Percentiles rank a stretch among this genome's conserved stretches.
These are phyloP conservation scores for Platynereis dumerilii DNA, from an alignment of 2,888 invertebrate species.

Conservation along the genomic window DNA sequence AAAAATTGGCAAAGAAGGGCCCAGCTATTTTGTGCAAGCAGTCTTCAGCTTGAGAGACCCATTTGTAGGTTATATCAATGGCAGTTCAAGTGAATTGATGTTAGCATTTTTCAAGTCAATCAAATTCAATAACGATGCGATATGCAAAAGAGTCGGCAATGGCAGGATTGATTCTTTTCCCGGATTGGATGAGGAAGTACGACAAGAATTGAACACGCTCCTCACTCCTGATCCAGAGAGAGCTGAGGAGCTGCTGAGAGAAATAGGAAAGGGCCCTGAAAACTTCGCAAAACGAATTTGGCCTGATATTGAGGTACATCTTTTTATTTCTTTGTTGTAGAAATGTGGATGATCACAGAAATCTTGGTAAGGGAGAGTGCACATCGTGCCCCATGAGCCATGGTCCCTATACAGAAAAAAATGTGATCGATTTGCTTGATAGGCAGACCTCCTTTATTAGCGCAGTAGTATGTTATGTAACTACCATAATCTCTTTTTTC, in stretches of 20 bases:
- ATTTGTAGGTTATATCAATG: not conserved
- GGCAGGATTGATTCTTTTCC: not conserved
- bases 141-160: not conserved
- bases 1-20: not conserved
- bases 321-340: too few species aligned
- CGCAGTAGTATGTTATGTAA: too few species aligned
- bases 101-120: not conserved
- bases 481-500: too few species aligned
- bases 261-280: too few species aligned
- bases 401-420: too few species aligned
- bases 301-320: too few species aligned
- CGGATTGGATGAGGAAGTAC: not conserved
- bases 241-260: not conserved
- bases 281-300: too few species aligned
- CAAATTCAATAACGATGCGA: not conserved
- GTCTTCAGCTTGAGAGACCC: not conserved
- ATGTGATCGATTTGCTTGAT: too few species aligned
- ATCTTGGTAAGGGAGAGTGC: too few species aligned
- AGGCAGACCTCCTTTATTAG: too few species aligned
- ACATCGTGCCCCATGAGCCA: too few species aligned
- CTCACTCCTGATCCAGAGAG: constrained; percentile 5
- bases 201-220: not conserved
- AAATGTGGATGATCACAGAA: too few species aligned
- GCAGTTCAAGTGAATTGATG: not conserved
- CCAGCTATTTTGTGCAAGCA: not conserved